Evolutionary conservation across 37 sponge, comb jelly and placozoan species (phyloP).

Genomic region (Spongia lamella): DNA sequence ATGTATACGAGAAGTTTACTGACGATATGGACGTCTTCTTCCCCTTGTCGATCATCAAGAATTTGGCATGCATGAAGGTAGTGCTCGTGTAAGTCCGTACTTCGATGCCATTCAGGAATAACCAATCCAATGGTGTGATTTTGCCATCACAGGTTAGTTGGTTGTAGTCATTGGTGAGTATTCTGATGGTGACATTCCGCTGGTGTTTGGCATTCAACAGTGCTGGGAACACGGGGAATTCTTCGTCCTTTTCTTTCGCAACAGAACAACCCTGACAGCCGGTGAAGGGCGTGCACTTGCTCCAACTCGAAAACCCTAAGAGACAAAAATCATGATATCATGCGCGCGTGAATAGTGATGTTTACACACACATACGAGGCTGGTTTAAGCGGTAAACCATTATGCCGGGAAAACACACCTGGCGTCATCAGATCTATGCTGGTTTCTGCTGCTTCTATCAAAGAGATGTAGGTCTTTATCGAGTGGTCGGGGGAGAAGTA

Average conservation of each 20-base stretch:
- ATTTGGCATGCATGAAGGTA: constrained; percentile 85
- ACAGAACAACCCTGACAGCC: constrained; percentile 67
- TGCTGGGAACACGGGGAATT: constrained; percentile 81
- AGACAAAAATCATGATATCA: too few relatives aligned
- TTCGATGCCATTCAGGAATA: constrained; percentile 65
- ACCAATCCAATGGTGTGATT: constrained; percentile 82
- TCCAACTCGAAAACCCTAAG: constrained; percentile 85
- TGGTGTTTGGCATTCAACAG: constrained; percentile 79
- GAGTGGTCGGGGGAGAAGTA: constrained; percentile 90
- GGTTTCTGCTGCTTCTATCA: constrained; percentile 66
- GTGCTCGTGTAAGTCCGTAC: constrained; percentile 63
- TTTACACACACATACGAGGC: too few relatives aligned
- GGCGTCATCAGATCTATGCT: constrained; percentile 76
- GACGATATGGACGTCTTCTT: constrained; percentile 75
- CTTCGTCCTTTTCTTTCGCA: constrained; percentile 52
- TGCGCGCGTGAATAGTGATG: too few relatives aligned
- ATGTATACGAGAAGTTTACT: constrained; percentile 85
- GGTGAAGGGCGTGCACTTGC: constrained; percentile 61
- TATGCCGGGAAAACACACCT: constrained; percentile 50
- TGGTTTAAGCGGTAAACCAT: not conserved
- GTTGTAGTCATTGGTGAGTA: constrained; percentile 77
- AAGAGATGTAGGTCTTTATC: constrained; percentile 58
- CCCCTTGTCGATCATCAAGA: constrained; percentile 75
- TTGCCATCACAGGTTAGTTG: constrained; percentile 38
- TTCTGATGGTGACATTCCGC: constrained; percentile 36